These are phyloP conservation scores for Drosophila subsilvestris DNA, from an alignment of 2,888 invertebrate species.

Conservation along the genomic window DNA sequence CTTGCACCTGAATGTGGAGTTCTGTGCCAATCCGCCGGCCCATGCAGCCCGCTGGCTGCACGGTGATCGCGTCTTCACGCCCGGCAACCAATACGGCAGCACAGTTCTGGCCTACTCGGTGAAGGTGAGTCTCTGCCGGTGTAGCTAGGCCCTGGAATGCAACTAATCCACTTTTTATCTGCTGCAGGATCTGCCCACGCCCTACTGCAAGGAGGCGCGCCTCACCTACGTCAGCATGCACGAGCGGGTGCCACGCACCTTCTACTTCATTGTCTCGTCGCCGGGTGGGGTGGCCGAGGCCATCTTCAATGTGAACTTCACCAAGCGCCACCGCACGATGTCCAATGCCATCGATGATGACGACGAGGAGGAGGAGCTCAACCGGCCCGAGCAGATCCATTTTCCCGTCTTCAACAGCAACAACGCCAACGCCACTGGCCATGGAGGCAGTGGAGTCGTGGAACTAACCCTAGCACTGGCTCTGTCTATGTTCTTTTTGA, in stretches of 20 bases:
- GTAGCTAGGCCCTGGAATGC: too few relatives aligned
- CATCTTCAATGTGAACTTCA: constrained; percentile 84
- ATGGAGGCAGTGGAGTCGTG: constrained; percentile 13
- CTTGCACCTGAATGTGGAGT: constrained; percentile 88
- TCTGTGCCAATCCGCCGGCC: constrained; percentile 90
- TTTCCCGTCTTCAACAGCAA: constrained; percentile 83
- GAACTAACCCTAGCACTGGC: constrained; percentile 12
- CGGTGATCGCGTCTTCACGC: constrained; percentile 84
- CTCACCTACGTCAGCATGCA: constrained; percentile 85
- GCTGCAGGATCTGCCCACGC: constrained; percentile 83
- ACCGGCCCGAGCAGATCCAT: constrained; percentile 84
- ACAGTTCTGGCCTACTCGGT: constrained; percentile 84
- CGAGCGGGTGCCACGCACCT: constrained; percentile 83
- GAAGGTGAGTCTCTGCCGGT: constrained; percentile 71
- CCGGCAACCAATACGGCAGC: constrained; percentile 84
- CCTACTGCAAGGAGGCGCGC: constrained; percentile 84
- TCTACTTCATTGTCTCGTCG: constrained; percentile 84
- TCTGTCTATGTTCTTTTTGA: constrained; percentile 41
- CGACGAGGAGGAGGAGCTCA: constrained; percentile 83
- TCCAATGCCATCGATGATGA: constrained; percentile 82
- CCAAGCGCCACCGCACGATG: constrained; percentile 83
- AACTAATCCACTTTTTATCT: background rate
- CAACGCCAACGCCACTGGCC: constrained; percentile 24
- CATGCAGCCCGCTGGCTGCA: constrained; percentile 84
- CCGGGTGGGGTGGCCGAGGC: constrained; percentile 84